Evolutionary conservation across 2,113 vertebrate genomes (phyloP).

Genomic region (Phoenicopterus ruber): DNA sequence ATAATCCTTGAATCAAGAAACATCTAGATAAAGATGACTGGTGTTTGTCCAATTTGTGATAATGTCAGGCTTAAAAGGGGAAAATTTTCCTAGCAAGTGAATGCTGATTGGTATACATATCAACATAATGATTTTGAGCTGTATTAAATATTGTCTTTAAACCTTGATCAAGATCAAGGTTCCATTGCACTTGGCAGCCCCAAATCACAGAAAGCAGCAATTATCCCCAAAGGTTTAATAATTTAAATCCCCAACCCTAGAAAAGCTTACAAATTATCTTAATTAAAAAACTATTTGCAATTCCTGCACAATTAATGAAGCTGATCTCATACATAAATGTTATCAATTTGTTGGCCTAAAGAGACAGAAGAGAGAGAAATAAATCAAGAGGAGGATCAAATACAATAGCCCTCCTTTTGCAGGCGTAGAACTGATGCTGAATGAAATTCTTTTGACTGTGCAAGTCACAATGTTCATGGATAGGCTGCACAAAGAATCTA

Average conservation of each 20-base stretch:
- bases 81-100: background rate
- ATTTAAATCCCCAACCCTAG: background rate
- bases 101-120: background rate
- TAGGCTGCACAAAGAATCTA: background rate
- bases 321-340: background rate
- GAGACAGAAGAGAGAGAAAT: background rate
- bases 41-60: background rate
- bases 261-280: background rate
- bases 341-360: background rate
- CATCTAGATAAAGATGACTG: background rate
- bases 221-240: background rate
- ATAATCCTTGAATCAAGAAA: background rate
- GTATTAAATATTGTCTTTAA: background rate
- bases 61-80: background rate
- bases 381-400: background rate
- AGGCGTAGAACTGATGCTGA: background rate
- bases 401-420: background rate
- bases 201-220: background rate
- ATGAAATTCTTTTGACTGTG: background rate
- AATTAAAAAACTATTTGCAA: background rate
- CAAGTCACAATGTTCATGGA: background rate
- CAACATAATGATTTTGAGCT: background rate
- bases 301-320: background rate
- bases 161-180: background rate
- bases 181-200: background rate